Percentiles rank a stretch among this genome's conserved stretches.
Conservation (phyloP, 2,888 invertebrate genomes). For the Tinea trinotella region DNA sequence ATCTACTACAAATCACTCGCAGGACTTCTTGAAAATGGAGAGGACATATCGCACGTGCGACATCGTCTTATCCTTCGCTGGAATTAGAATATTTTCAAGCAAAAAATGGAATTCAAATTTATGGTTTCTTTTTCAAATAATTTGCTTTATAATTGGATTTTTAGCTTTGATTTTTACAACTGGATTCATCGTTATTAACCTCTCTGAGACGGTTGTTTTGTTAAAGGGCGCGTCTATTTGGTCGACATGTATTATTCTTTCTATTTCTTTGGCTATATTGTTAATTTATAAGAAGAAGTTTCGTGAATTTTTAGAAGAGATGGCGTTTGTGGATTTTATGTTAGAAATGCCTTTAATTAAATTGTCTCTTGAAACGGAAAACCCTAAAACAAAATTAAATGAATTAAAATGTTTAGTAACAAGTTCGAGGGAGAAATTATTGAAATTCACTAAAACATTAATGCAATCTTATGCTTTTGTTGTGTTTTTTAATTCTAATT, state of each 20-base stretch:
- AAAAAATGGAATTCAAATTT: slow-evolving; percentile 38
- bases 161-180: slow-evolving; percentile 38
- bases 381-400: slow-evolving; percentile 1
- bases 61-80: slow-evolving; percentile 42
- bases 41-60: slow-evolving; percentile 42
- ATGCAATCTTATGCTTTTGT: slow-evolving; percentile 40
- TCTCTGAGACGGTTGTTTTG: slow-evolving; percentile 36
- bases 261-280: slow-evolving; percentile 45
- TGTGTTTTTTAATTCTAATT: slow-evolving; percentile 40
- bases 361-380: slow-evolving; percentile 30
- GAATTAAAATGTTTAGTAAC: slow-evolving; percentile 41
- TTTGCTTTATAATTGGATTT: slow-evolving; percentile 42
- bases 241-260: slow-evolving; percentile 55
- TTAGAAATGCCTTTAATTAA: slow-evolving; percentile 45
- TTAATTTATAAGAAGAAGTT: slow-evolving; percentile 43
- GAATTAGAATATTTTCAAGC: slow-evolving; percentile 45
- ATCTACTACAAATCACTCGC: neutral
- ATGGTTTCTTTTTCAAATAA: slow-evolving; percentile 43
- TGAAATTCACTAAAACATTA: slow-evolving; percentile 38
- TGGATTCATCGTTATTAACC: slow-evolving; percentile 38
- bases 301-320: slow-evolving; percentile 41
- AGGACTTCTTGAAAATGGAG: slow-evolving; percentile 35
- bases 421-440: slow-evolving; percentile 37
- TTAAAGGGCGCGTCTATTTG: slow-evolving; percentile 59
- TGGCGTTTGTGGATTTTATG: slow-evolving; percentile 43